Evolutionary conservation across 2,797 vertebrate species (phyloP).

Genomic region (Thripadectes ignobilis): DNA sequence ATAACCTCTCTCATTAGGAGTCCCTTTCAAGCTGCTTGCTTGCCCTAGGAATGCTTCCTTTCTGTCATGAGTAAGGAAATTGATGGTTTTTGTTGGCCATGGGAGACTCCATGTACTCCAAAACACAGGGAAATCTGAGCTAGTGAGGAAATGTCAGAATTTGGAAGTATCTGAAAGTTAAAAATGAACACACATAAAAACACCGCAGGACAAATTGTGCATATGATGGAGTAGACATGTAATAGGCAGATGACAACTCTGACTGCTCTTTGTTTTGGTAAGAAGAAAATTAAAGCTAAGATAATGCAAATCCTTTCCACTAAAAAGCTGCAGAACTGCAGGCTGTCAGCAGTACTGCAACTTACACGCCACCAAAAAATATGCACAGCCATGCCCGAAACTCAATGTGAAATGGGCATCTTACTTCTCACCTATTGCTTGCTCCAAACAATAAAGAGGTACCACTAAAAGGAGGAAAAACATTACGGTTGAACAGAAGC

Average conservation of each 20-base stretch:
- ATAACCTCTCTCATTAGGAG: not conserved
- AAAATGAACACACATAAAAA: conserved; percentile 49
- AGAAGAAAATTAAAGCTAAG: conserved; percentile 50
- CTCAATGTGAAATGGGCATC: not conserved
- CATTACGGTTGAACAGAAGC: not conserved
- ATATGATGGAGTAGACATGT: not conserved
- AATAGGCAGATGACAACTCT: conserved; percentile 54
- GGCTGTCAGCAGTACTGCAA: conserved; percentile 16
- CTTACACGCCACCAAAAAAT: not conserved
- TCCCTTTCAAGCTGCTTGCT: conserved; percentile 23
- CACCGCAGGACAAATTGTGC: conserved; percentile 6
- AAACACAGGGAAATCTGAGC: conserved; percentile 45
- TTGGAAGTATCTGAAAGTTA: conserved; percentile 48
- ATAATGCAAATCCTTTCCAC: conserved; percentile 60
- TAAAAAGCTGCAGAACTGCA: not conserved
- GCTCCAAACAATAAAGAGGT: not conserved
- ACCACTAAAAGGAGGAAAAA: not conserved
- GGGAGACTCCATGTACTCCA: conserved; percentile 25
- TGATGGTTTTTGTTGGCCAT: conserved; percentile 53
- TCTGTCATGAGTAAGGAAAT: conserved; percentile 62
- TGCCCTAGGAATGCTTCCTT: conserved; percentile 48
- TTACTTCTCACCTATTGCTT: not conserved
- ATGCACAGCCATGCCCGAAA: not conserved
- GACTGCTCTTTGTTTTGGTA: conserved; percentile 52
- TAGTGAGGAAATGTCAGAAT: conserved; percentile 56